Conservation (phyloP, 2,888 invertebrate genomes). For the Listrodromus nycthemerus region DNA sequence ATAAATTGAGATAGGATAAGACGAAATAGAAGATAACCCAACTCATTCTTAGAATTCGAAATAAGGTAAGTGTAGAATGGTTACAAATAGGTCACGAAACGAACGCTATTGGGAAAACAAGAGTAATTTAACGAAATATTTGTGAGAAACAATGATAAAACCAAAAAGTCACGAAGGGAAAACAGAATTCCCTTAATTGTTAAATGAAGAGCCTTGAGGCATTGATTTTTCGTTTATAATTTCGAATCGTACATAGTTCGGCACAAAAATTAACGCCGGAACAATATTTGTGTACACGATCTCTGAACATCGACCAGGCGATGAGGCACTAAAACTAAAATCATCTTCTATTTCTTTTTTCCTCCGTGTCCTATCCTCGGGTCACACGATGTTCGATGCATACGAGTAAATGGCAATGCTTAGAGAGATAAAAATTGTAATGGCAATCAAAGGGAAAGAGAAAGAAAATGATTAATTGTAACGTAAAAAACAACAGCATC, state of each 20-base stretch:
- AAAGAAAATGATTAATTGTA: conserved; percentile 16
- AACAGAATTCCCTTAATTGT: conserved; percentile 35
- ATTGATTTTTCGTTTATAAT: conserved; percentile 33
- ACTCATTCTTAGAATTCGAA: conserved; percentile 62
- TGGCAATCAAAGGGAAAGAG: conserved; percentile 43
- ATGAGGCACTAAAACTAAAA: conserved; percentile 37
- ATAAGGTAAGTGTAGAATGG: conserved; percentile 66
- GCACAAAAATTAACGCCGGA: conserved; percentile 8
- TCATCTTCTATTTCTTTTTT: conserved; percentile 8
- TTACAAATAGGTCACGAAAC: conserved; percentile 62
- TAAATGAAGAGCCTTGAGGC: neutral
- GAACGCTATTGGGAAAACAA: conserved; percentile 52
- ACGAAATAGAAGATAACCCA: conserved; percentile 72
- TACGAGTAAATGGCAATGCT: conserved; percentile 53
- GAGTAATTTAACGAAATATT: conserved; percentile 60
- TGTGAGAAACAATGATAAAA: conserved; percentile 11
- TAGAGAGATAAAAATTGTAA: conserved; percentile 43
- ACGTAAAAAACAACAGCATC: neutral
- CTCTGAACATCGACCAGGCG: conserved; percentile 27
- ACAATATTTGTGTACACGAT: conserved; percentile 32
- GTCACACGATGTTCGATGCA: conserved; percentile 46
- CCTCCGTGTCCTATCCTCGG: neutral
- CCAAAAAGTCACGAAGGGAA: conserved; percentile 2
- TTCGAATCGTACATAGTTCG: conserved; percentile 14
- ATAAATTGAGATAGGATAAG: conserved; percentile 72